These are phyloP conservation scores for Anarhynchus alexandrinus DNA, from an alignment of 2,113 vertebrate species.

Conservation along the genomic window DNA sequence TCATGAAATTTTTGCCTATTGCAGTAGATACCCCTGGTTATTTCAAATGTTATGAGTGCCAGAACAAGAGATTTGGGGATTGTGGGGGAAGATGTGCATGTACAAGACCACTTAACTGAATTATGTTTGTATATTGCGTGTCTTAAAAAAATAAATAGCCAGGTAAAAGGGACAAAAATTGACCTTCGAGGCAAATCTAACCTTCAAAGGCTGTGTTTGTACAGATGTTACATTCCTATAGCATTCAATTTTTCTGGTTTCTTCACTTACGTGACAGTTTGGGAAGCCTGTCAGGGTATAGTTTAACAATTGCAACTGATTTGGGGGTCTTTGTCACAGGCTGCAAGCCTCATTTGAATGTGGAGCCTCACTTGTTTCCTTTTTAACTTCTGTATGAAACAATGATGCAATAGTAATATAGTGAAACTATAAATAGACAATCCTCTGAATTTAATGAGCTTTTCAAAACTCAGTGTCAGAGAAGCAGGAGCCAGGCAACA, in stretches of 20 bases:
- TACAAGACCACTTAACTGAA: not conserved
- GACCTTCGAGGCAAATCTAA: not conserved
- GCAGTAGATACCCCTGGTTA: not conserved
- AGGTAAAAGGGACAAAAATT: not conserved
- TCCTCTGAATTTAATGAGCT: not conserved
- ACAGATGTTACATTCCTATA: not conserved
- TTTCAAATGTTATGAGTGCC: not conserved
- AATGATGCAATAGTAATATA: not conserved
- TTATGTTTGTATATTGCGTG: not conserved
- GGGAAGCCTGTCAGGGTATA: not conserved
- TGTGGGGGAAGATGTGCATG: not conserved
- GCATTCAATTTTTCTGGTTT: not conserved
- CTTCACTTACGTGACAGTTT: not conserved
- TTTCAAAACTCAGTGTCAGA: not conserved
- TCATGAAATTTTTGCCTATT: not conserved
- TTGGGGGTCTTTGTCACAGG: not conserved
- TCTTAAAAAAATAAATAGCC: not conserved
- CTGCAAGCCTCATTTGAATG: not conserved
- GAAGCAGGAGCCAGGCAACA: not conserved
- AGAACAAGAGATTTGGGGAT: not conserved
- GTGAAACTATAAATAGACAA: not conserved
- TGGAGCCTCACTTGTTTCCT: not conserved
- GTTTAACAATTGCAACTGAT: not conserved
- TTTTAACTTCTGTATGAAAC: not conserved
- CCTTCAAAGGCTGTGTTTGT: not conserved